phyloP scores from a whole-genome alignment of 23 tunicate genomes.

The Styela clava region DNA sequence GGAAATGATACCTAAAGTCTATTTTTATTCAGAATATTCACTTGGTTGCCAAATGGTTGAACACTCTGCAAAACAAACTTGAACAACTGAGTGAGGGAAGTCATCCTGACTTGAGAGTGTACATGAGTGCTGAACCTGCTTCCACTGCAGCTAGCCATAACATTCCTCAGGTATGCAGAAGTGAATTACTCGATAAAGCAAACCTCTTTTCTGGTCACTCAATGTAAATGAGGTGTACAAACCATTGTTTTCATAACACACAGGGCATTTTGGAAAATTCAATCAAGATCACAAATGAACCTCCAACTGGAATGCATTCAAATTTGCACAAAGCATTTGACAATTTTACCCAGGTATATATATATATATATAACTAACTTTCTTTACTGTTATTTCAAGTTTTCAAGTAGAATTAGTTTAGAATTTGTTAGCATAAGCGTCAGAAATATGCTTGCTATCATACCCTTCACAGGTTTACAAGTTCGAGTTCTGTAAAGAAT shows the following conservation, averaged over 20 bases:
- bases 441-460: too few species aligned
- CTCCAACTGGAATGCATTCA: conserved; percentile 97
- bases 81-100: conserved; percentile 86
- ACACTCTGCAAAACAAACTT: conserved; percentile 77
- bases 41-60: conserved; percentile 95
- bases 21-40: conserved; percentile 95
- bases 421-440: too few species aligned
- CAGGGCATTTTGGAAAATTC: conserved; percentile 92
- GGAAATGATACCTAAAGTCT: too few species aligned
- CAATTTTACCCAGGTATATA: conserved; percentile 82
- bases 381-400: background rate
- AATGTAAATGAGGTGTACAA: too few species aligned
- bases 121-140: conserved; percentile 98
- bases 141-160: conserved; percentile 77
- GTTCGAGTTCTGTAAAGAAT: too few species aligned
- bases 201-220: too few species aligned
- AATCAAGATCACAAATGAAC: conserved; percentile 98
- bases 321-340: conserved; percentile 95
- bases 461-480: too few species aligned
- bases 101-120: conserved; percentile 87
- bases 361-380: too few species aligned
- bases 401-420: background rate
- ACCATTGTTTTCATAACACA: background rate
- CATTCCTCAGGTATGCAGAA: conserved; percentile 71
- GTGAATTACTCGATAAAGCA: background rate